Evolutionary conservation across 1,140 invertebrate species (phyloP), one percentile per base, ranked within the genome.

Genomic region (Rhyacophila brunnea): DNA sequence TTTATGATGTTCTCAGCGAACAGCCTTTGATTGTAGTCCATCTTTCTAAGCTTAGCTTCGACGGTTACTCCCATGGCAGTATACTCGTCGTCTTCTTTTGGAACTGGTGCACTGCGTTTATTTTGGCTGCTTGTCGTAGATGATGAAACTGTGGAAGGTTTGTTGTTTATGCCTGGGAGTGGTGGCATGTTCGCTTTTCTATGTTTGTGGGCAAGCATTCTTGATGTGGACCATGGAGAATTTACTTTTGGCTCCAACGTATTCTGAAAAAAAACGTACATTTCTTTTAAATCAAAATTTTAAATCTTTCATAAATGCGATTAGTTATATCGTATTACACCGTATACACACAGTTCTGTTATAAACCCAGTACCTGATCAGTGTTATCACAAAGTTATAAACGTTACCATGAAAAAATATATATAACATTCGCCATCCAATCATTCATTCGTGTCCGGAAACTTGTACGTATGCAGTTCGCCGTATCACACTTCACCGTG

Each of bases 1-100:
- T 64, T 64, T 15, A 67, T 67, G 32, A 66, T 57, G 34, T 61
- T 61, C 48, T 68, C 61, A 0, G 59, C 57, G 43, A 51, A 66
- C 10, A 58, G 18, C 34, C 57, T 58, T 56, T 68, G 66, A 9
- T 55, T 34, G 32, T 57, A 50, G 13, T 55, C 36, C 66, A 66
- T 66, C n/a, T 58, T 61, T 15, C 59, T 48, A n/a, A 68, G 45
- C 48, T 66, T 65, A 2, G 62, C 55, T 46, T 63, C 66, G 2
- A 66, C 62, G 6, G 47, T 64, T 9, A 46, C 38, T 7, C 66
- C 64, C 18, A 66, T 54, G 4, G 53, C 65, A 23, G 60, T 57
- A 28, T 58, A 68, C 35, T 66, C 66, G 46, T 68, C 66, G 35
- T 64, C 55, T 57, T 47, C 28, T 20, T 57, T 46, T 18, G 23